Evolutionary conservation across 1,140 invertebrate genomes (phyloP).

Genomic region (Drosophila sp.): DNA sequence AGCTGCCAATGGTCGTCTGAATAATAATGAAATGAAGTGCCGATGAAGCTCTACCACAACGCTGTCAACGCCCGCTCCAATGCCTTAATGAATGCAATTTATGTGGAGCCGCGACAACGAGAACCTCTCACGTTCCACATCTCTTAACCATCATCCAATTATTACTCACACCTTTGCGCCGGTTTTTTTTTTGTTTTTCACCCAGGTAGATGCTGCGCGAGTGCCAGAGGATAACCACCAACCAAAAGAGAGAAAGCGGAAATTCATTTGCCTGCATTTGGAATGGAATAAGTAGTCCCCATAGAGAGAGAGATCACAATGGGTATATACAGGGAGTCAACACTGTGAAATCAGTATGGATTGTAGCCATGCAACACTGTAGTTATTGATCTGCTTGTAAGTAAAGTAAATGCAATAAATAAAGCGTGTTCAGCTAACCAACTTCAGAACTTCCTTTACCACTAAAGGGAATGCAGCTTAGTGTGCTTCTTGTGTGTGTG

Average conservation of each 20-base stretch:
- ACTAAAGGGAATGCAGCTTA: slow-evolving; percentile 10
- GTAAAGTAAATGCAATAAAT: slow-evolving; percentile 11
- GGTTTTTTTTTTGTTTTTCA: too few species aligned
- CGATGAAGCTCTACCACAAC: background rate
- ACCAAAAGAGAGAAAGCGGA: too few species aligned
- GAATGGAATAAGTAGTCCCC: too few species aligned
- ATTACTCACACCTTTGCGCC: background rate
- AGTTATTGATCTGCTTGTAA: background rate
- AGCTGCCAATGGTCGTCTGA: background rate
- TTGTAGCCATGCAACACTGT: background rate
- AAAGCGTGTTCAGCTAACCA: background rate
- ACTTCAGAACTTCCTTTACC: background rate
- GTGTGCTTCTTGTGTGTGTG: background rate
- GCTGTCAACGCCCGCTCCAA: slow-evolving; percentile 1
- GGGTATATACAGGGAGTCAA: too few species aligned
- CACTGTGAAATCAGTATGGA: background rate
- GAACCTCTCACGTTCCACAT: background rate
- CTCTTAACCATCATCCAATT: background rate
- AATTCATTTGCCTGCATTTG: too few species aligned
- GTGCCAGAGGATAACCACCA: too few species aligned
- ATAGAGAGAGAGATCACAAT: too few species aligned
- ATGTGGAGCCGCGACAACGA: slow-evolving; percentile 8
- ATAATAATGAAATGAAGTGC: slow-evolving; percentile 10
- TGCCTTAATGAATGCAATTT: slow-evolving; percentile 54
- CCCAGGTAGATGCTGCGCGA: too few species aligned